Evolutionary conservation across 2,888 invertebrate species (phyloP), one percentile per base, ranked within the genome.

Genomic region (Drosophila atripex): DNA sequence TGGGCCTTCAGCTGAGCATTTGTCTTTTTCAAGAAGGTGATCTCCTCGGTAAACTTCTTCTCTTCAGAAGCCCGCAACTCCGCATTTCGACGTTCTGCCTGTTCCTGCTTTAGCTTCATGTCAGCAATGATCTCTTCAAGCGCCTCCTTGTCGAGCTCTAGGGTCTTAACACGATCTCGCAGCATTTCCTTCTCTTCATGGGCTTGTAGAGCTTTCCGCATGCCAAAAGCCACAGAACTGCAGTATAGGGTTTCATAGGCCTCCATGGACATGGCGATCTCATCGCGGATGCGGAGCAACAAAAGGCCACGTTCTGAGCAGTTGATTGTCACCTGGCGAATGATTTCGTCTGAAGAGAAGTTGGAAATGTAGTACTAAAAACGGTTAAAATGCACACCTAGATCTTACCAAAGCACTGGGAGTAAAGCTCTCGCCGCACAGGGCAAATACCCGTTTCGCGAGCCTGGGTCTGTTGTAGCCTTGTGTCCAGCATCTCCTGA

Each of bases 371-470:
- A 28, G 8, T 9, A 28, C 9, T 28, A 9, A 28, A 1, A 45
- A 16, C 1, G 12, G 1, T 0, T 8, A 46, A 30, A 9, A 12
- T 5, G 8, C 1, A 21, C 1, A 9, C 0, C 1, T 1, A 0
- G 0, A 0, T 9, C 69, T 65, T 64, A 86, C 90, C 98, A 91
- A 98, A 98, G 91, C 98, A 98, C 91, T 99, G 98, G 0, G 97
- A 97, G 90, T 98, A 99, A 0, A 99, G 94, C 90, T 98, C 97
- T 54, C 98, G 93, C 50, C 99, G 94, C 54, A 98, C 96, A 0
- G 98, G 98, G 91, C 99, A 99, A 85, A 99, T 98, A 35, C 99
- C 99, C 0, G 98, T 98, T 92, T 98, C 98, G 75, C 98, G 93
- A 1, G 99, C 99, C 91, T 98, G 97, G n/a, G 96, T 93, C 89